Evolutionary conservation across 2,797 vertebrate genomes (phyloP).

Genomic region (Natrix natrix): DNA sequence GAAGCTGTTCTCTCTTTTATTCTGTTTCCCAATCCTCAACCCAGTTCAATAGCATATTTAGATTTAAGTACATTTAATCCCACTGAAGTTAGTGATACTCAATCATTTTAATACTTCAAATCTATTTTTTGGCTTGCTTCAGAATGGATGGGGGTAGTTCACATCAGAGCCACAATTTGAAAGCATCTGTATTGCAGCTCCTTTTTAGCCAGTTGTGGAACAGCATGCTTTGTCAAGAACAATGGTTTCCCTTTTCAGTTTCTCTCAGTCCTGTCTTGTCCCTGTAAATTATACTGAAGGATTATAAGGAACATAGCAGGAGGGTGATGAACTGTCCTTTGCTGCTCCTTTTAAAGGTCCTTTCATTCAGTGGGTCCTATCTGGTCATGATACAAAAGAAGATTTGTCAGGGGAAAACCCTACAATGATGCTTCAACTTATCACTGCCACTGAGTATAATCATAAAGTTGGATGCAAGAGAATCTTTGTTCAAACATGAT

Average conservation of each 20-base stretch:
- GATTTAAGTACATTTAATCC: background rate
- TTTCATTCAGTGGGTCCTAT: slow-evolving; percentile 63
- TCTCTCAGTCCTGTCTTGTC: slow-evolving; percentile 65
- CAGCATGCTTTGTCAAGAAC: slow-evolving; percentile 55
- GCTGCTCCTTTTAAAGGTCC: slow-evolving; percentile 69
- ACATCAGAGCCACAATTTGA: slow-evolving; percentile 51
- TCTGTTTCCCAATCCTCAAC: background rate
- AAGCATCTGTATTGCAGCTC: slow-evolving; percentile 43
- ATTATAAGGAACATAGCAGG: slow-evolving; percentile 61
- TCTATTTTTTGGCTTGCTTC: background rate
- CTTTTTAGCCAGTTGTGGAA: slow-evolving; percentile 40
- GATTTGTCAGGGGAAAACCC: slow-evolving; percentile 63
- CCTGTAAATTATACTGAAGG: slow-evolving; percentile 60
- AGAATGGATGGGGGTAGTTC: slow-evolving; percentile 11
- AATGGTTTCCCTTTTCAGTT: slow-evolving; percentile 67
- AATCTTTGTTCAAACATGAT: slow-evolving; percentile 50
- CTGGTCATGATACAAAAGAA: slow-evolving; percentile 62
- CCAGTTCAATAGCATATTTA: background rate
- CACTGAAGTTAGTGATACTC: background rate
- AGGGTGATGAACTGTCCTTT: slow-evolving; percentile 63
- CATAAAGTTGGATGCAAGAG: slow-evolving; percentile 45
- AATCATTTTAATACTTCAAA: slow-evolving; percentile 1
- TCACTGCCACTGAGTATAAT: slow-evolving; percentile 43
- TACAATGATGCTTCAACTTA: slow-evolving; percentile 45
- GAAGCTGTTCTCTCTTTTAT: slow-evolving; percentile 17